These are phyloP conservation scores for Mythimna loreyi DNA, from an alignment of 2,888 invertebrate genomes.

Conservation along the genomic window DNA sequence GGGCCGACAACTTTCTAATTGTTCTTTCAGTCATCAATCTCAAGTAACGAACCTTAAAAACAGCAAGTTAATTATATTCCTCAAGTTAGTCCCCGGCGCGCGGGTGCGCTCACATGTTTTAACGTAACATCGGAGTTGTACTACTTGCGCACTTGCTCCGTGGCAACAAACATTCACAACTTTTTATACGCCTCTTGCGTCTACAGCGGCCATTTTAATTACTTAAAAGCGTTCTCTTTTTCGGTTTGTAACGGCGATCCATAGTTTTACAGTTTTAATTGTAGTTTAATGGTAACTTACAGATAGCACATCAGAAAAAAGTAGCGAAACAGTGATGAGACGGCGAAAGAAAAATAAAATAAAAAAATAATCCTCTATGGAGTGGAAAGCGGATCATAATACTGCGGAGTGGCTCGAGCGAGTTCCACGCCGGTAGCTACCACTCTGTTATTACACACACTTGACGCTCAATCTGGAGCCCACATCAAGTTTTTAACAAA, in stretches of 20 bases:
- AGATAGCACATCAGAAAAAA: constrained; percentile 64
- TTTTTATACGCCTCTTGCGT: constrained; percentile 73
- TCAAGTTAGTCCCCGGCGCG: constrained; percentile 49
- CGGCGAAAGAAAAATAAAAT: constrained; percentile 40
- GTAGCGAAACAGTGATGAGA: constrained; percentile 59
- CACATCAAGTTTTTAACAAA: constrained; percentile 25
- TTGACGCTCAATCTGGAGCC: constrained; percentile 32
- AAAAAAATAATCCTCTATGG: constrained; percentile 42
- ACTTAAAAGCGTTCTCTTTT: constrained; percentile 77
- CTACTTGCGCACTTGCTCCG: constrained; percentile 55
- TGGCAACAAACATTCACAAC: constrained; percentile 64
- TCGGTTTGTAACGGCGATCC: constrained; percentile 77
- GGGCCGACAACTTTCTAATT: constrained; percentile 44
- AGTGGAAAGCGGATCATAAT: constrained; percentile 54
- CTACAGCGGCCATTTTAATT: constrained; percentile 72
- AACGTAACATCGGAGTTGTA: constrained; percentile 53
- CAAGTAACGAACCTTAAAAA: constrained; percentile 45
- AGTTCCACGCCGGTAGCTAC: constrained; percentile 56
- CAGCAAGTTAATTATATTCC: constrained; percentile 47
- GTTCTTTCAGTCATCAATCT: constrained; percentile 38
- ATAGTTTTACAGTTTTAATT: constrained; percentile 72
- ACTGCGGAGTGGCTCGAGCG: constrained; percentile 15
- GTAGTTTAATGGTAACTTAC: constrained; percentile 66
- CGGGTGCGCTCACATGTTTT: constrained; percentile 38
- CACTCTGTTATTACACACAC: constrained; percentile 55